These are phyloP conservation scores for Charadrius vociferus DNA, from an alignment of 2,113 vertebrate genomes.

Conservation along the genomic window DNA sequence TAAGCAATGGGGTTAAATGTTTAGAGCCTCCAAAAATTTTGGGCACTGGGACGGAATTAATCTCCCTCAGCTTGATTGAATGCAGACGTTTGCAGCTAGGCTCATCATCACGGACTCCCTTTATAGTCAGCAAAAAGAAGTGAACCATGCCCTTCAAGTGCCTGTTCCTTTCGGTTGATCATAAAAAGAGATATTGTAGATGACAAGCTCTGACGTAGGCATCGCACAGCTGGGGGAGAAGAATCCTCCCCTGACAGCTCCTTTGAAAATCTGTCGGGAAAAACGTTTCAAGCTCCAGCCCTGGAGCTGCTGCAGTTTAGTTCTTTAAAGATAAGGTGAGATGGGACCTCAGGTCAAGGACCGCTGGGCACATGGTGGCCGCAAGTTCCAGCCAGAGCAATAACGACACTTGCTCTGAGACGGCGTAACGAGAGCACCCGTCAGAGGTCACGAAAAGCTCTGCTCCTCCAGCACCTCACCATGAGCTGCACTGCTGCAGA, in stretches of 20 bases:
- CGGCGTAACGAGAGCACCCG: neutral
- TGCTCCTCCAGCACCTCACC: neutral
- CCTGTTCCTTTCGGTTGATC: constrained; percentile 11
- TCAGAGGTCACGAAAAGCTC: neutral
- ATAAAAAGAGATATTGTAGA: constrained; percentile 34
- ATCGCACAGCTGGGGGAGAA: constrained; percentile 1
- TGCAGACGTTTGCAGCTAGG: constrained; percentile 22
- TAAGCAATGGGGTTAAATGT: constrained; percentile 46
- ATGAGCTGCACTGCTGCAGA: neutral
- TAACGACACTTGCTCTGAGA: neutral
- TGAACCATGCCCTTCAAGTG: constrained; percentile 38
- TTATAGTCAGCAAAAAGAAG: constrained; percentile 49
- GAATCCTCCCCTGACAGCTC: constrained; percentile 1
- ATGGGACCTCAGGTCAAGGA: neutral
- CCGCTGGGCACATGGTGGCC: accelerated
- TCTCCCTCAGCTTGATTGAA: constrained; percentile 24
- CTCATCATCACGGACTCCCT: neutral
- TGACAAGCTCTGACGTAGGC: constrained; percentile 41
- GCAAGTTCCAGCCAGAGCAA: accelerated
- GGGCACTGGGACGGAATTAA: neutral
- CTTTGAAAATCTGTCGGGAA: constrained; percentile 4
- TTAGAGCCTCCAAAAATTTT: constrained; percentile 36
- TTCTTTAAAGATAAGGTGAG: neutral
- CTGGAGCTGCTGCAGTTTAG: neutral
- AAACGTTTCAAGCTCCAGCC: neutral